Base-by-base conservation (phyloP, 2,888 invertebrate genomes). In the Orthosia cruda region DNA sequence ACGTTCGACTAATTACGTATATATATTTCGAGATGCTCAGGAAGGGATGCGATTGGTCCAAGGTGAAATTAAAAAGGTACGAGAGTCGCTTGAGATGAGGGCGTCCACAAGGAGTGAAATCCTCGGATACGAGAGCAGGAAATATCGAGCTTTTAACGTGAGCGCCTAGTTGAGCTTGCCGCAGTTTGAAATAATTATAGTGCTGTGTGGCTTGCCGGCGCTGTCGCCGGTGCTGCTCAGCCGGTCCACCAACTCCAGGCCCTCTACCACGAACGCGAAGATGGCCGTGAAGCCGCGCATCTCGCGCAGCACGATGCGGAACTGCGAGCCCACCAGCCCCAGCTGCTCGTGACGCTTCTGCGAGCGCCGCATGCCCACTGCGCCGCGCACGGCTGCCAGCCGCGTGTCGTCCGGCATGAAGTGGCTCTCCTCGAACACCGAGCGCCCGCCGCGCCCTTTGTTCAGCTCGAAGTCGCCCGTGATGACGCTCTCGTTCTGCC, bases 321-420 rank as follows among this genome's bases (percentile, higher is more conserved):
- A 98, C 93, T 98, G 98, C 74, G 98, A 98, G 40, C 98, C 98
- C n/a, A 98, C 98, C 97, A 98, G 97, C 66, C 98, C 98, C 87
- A 98, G 96, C 88, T 98, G 98, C 92, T 98, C 98, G 95, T 98
- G 98, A 47, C 98, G 97, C 92, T 98, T 98, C 92, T 98, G 98
- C 74, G 98, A 98, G 61, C 98, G 97, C 16, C 98, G 97, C 98
- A 98, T 98, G 71, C 98, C 98, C 13, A 98, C 98, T 18, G 98
- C 97, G 55, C 98, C 98, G 58, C 98, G 97, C 20, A 98, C 97
- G 11, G 98, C 98, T 83, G 97, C 97, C 89, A 98, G 97, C 90
- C 98, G 98, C 32, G 98, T 98, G 89, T 98, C 98, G 93, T 98
- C 98, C 52, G 98, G 98, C 97, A 98, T 97, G 93, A 98, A 98